A percentile compares a stretch with the other conserved stretches of the same genome.
These are phyloP conservation scores for Oscheius sp. DNA, from an alignment of 2,888 invertebrate genomes.

Conservation along the genomic window DNA sequence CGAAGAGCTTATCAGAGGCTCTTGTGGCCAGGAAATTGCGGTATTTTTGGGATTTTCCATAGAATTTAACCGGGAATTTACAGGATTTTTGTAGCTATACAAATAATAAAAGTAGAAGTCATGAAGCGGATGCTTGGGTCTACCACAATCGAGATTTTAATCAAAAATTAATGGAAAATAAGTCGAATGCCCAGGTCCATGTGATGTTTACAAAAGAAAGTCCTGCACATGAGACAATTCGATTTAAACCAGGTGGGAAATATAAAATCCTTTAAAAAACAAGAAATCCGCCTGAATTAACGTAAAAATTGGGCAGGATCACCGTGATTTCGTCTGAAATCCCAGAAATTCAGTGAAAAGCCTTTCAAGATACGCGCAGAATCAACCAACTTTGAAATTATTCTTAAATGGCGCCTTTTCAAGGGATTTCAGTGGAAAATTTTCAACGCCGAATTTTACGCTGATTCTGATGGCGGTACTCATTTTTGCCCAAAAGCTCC, in stretches of 20 bases:
- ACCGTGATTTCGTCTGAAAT: no score
- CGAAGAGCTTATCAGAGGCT: not conserved
- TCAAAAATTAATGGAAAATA: not conserved
- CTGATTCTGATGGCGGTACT: no score
- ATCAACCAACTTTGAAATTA: no score
- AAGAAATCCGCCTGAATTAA: no score
- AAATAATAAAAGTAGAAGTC: not conserved
- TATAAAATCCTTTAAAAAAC: no score
- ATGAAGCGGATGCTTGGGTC: conserved; percentile 5
- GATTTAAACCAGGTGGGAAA: conserved; percentile 8
- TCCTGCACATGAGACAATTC: conserved; percentile 10
- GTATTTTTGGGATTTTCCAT: not conserved
- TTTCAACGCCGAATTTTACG: no score
- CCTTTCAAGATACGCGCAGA: no score
- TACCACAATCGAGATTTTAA: conserved; percentile 22
- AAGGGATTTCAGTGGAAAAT: no score
- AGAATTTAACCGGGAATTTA: not conserved
- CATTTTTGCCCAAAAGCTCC: no score
- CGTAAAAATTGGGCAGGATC: no score
- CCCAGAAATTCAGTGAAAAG: no score
- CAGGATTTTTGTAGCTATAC: conserved; percentile 12
- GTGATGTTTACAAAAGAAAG: conserved; percentile 22
- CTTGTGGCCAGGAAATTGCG: not conserved
- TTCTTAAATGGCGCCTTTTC: no score
- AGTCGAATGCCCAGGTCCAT: not conserved